Percentiles rank a stretch among this genome's conserved stretches.
Evolutionary conservation across 23 tunicate species (phyloP).

Genomic region (Corella eumyota): DNA sequence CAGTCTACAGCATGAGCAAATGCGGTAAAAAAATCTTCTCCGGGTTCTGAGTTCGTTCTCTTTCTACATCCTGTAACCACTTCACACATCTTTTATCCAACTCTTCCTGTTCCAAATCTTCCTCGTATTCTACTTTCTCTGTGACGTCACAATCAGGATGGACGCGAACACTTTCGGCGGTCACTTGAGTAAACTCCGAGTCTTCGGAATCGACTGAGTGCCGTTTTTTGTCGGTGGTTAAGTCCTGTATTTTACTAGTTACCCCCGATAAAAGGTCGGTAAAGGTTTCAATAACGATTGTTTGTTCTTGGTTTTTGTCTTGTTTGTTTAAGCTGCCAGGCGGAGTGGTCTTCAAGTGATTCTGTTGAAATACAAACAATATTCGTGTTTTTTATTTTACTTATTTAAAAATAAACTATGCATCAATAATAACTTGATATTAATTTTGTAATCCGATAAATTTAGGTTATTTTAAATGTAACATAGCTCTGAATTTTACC

Average conservation of each 20-base stretch:
- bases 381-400: no score
- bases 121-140: neutral
- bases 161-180: constrained; percentile 9
- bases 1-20: constrained; percentile 17
- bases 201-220: constrained; percentile 7
- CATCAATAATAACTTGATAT: no score
- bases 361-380: no score
- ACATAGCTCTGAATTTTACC: no score
- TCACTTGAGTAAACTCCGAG: constrained; percentile 29
- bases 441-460: no score
- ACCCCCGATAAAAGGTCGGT: no score
- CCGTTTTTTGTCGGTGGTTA: neutral
- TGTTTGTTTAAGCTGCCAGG: no score
- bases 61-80: constrained; percentile 43
- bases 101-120: constrained; percentile 3
- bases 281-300: no score
- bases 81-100: constrained; percentile 19
- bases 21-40: constrained; percentile 40
- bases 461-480: no score
- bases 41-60: constrained; percentile 33
- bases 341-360: no score
- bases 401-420: no score
- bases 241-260: neutral
- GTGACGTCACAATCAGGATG: constrained; percentile 10
- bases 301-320: no score